These are phyloP conservation scores for Cotesia typhae DNA, from an alignment of 1,140 invertebrate species.

Conservation along the genomic window DNA sequence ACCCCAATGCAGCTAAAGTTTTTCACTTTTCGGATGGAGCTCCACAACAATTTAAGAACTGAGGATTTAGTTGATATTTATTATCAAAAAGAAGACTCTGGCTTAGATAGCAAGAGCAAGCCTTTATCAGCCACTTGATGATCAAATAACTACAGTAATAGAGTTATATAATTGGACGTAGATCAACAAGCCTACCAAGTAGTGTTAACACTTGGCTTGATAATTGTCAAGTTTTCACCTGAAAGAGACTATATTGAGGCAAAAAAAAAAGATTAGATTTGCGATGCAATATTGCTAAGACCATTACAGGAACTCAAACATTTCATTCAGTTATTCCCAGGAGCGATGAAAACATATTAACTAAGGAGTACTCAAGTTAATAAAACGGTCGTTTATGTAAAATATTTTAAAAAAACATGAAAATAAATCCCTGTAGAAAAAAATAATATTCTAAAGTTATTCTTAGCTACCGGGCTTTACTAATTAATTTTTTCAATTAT, in stretches of 20 bases:
- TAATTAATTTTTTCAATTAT: too few species aligned
- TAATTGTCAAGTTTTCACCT: neutral
- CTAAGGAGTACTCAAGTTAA: too few species aligned
- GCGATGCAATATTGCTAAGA: neutral
- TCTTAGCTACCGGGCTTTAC: too few species aligned
- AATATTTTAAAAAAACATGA: too few species aligned
- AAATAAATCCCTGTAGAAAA: too few species aligned
- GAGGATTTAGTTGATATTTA: constrained; percentile 30
- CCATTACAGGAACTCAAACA: neutral
- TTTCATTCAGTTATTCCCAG: neutral
- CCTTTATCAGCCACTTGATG: too few species aligned
- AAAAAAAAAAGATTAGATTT: neutral
- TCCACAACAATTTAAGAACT: constrained; percentile 36
- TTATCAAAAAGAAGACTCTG: constrained; percentile 45
- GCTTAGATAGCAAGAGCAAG: too few species aligned
- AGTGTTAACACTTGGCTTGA: neutral
- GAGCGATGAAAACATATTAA: too few species aligned
- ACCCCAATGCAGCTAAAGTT: constrained; percentile 11
- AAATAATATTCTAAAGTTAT: too few species aligned
- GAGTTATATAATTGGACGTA: too few species aligned
- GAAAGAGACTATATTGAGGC: neutral
- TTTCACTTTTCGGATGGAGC: constrained; percentile 38
- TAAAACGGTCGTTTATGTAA: too few species aligned
- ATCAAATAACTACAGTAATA: too few species aligned
- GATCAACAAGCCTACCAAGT: neutral